Evolutionary conservation across 2,113 vertebrate genomes (phyloP).

Genomic region (Centropristis striata): DNA sequence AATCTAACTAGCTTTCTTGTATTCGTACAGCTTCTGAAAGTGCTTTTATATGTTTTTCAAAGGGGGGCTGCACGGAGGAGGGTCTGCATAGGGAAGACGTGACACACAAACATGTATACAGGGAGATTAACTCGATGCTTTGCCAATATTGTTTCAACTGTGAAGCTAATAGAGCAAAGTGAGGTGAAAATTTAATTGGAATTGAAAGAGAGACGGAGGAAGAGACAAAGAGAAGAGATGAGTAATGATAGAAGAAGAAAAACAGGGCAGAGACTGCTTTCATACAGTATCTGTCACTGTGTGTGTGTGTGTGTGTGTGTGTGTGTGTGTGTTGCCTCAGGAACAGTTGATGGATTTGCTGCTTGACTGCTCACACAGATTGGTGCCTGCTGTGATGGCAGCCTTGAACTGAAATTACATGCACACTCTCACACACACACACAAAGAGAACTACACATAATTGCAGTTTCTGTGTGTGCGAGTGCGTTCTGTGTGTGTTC

Average conservation of each 20-base stretch:
- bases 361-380: constrained; percentile 83
- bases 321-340: constrained; percentile 64
- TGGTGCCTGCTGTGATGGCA: constrained; percentile 81
- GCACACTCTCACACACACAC: constrained; percentile 37
- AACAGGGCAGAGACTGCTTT: constrained; percentile 49
- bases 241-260: constrained; percentile 68
- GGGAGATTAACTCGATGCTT: constrained; percentile 24
- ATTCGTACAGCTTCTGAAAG: constrained; percentile 9
- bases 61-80: not conserved
- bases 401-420: constrained; percentile 78
- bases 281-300: constrained; percentile 56
- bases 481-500: constrained; percentile 53
- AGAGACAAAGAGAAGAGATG: constrained; percentile 60
- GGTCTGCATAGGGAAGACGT: not conserved
- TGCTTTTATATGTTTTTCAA: constrained; percentile 6
- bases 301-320: constrained; percentile 35
- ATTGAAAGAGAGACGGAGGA: constrained; percentile 49
- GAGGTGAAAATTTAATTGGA: constrained; percentile 69
- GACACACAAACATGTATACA: not conserved
- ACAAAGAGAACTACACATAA: constrained; percentile 61
- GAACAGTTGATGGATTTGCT: constrained; percentile 83
- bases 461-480: constrained; percentile 50
- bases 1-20: not conserved
- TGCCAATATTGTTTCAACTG: constrained; percentile 39
- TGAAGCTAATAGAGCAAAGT: constrained; percentile 62